Base-by-base conservation (phyloP, 1,140 invertebrate genomes). In the Eulimnadia texana region DNA sequence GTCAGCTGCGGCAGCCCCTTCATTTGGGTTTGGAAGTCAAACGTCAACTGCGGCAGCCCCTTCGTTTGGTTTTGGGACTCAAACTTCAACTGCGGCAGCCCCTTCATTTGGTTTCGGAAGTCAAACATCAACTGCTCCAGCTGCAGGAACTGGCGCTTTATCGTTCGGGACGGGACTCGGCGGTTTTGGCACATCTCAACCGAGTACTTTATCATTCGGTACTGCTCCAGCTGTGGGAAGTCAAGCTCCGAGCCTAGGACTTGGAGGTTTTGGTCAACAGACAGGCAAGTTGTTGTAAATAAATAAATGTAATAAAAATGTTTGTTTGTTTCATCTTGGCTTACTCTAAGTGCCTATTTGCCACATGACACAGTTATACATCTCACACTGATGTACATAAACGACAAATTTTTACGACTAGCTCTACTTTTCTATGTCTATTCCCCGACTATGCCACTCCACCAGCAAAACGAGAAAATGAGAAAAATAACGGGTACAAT, bases 81-180 rank as follows among this genome's bases (percentile, higher is more conserved):
- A 25, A 3, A 49, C 29, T 13, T 60, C 63, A 50, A 49, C 66
- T 10, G 33, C 61, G 10, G 58, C 63, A 10, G 53, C 59, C 65
- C 55, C 68, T 60, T 63, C 62, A 50, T 60, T 70, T 49, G 68
- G 59, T 58, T 74, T 76, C 66, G 70, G 71, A 22, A 61, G 68
- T 50, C 64, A 69, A 0, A 66, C 68, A 56, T 68, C 68, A 19
- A 69, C 71, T 0, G 64, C 70, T 52, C 33, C 47, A 11, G n/a
- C 50, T 23, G 24, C 47, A 11, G 52, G 60, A 22, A 28, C 28
- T 19, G 27, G 60, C n/a, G 9, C 29, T 6, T 56, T 25, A 24
- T 10, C 3, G 2, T 25, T 25, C 19, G 24, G 67, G 65, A 57
- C 66, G 58, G 58, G 58, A 58, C 50, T 33, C 64, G 49, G 42